Percentiles rank a stretch among this genome's conserved stretches.
Conservation (phyloP, 2,797 vertebrate genomes). For the Sebastes hubbsi region DNA sequence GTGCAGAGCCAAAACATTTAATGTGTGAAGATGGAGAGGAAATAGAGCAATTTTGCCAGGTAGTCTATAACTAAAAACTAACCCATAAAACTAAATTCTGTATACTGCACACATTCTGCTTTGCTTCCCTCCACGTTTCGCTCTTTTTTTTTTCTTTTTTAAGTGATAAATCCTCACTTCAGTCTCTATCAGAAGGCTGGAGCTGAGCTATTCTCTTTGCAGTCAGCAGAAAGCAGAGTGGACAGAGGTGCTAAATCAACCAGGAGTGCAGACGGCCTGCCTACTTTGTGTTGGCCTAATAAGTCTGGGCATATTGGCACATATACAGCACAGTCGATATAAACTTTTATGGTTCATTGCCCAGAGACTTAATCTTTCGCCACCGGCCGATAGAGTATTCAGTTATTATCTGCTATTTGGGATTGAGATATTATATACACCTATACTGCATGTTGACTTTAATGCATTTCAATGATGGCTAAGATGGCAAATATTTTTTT, state of each 20-base stretch:
- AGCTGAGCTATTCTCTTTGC: conserved; percentile 66
- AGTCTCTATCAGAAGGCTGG: conserved; percentile 62
- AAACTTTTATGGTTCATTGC: conserved; percentile 70
- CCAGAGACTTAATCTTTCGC: conserved; percentile 62
- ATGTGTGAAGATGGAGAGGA: background rate
- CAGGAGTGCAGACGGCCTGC: conserved; percentile 36
- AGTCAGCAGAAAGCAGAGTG: conserved; percentile 68
- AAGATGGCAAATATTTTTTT: too few species aligned
- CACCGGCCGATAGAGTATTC: conserved; percentile 15
- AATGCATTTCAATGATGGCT: background rate
- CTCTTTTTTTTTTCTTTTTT: conserved; percentile 13
- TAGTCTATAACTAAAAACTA: conserved; percentile 28
- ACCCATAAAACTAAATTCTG: conserved; percentile 20
- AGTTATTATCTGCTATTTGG: conserved; percentile 41
- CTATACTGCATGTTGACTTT: background rate
- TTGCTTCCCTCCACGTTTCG: conserved; percentile 18
- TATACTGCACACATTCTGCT: conserved; percentile 26
- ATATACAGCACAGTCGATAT: conserved; percentile 68
- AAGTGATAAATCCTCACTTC: conserved; percentile 61
- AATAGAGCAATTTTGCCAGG: conserved; percentile 20
- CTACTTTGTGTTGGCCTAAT: conserved; percentile 72
- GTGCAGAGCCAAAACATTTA: conserved; percentile 16
- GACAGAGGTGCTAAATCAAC: conserved; percentile 71
- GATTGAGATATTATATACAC: conserved; percentile 31
- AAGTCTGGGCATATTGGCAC: conserved; percentile 74